phyloP scores from a whole-genome alignment of 37 sponge, comb jelly and placozoan species.

The Eunapius fragilis region DNA sequence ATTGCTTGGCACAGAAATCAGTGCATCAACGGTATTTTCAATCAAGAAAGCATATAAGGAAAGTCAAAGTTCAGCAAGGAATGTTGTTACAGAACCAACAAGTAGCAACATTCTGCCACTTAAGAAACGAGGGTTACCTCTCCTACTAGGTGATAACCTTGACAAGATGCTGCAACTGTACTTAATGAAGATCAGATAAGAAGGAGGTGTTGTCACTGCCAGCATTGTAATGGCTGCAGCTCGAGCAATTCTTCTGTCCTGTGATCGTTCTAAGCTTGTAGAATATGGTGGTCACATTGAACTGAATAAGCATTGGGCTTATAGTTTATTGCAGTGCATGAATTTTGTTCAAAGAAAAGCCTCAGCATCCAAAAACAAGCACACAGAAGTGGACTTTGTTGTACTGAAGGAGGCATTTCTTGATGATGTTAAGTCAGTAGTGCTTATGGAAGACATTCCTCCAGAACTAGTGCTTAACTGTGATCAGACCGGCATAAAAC shows the following conservation, averaged over 20 bases:
- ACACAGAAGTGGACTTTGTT: constrained; percentile 15
- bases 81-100: constrained; percentile 4
- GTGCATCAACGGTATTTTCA: neutral
- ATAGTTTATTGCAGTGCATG: constrained; percentile 25
- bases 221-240: constrained; percentile 39
- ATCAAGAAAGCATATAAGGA: neutral
- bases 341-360: constrained; percentile 40
- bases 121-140: constrained; percentile 35
- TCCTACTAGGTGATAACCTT: constrained; percentile 27
- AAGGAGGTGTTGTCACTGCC: constrained; percentile 33
- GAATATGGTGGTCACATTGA: constrained; percentile 34
- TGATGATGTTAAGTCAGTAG: constrained; percentile 3
- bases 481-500: constrained; percentile 19
- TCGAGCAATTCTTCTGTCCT: constrained; percentile 8
- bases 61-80: neutral
- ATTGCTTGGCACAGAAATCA: too few species aligned
- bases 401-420: constrained; percentile 33
- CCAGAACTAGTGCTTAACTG: constrained; percentile 34
- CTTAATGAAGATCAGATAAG: constrained; percentile 17
- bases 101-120: constrained; percentile 5
- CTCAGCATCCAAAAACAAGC: constrained; percentile 3
- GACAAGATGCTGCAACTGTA: constrained; percentile 60
- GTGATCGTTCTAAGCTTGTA: constrained; percentile 13
- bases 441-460: constrained; percentile 35
- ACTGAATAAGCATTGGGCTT: constrained; percentile 30